Base-by-base conservation (phyloP, 2,888 invertebrate genomes). In the Pseudococcus longispinus region DNA sequence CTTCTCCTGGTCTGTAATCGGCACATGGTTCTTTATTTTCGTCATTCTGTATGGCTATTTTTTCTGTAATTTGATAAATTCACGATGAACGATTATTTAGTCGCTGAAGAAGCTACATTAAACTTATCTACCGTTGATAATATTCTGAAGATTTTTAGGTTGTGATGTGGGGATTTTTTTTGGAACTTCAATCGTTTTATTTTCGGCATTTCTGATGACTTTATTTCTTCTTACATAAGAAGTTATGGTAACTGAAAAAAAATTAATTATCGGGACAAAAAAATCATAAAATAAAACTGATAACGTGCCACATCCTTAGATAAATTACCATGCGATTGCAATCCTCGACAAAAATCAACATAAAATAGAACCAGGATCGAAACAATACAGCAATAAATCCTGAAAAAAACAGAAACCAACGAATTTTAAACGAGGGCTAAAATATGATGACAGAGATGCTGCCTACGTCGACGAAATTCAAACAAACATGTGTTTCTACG, bases 1-100 rank as follows among this genome's bases (percentile, higher is more conserved):
- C 94, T 89, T 96, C 95, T 8, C 95, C 95, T 0, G 94, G 93
- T 88, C 92, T 92, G 90, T 92, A 93, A 88, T 92, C 91, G 0
- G 92, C 91, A 89, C 93, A 93, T 3, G 93, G 92, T 1, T 91
- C 91, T 15, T 46, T 18, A 20, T 51, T 46, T 80, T 86, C 86
- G 23, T 86, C 77, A 37, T 80, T 84, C 5, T 55, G 29, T 20
- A 60, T 55, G 37, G 15, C 46, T 20, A 60, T 9, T 84, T 23
- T 84, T 29, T n/a, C 60, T 20, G 11, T 42, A 80, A 80, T 42
- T 80, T n/a, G 20, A 42, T 42, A 15, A 9, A 70, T 6, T 29
- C 3, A 5, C 1, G 4, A 18, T 26, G 13, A 18, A 70, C 11
- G 26, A 65, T 2, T 8, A n/a, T 55, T 13, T 1, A 37, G 37